Base-by-base conservation (phyloP, 2,888 invertebrate genomes). In the Oxytorus armatus region DNA sequence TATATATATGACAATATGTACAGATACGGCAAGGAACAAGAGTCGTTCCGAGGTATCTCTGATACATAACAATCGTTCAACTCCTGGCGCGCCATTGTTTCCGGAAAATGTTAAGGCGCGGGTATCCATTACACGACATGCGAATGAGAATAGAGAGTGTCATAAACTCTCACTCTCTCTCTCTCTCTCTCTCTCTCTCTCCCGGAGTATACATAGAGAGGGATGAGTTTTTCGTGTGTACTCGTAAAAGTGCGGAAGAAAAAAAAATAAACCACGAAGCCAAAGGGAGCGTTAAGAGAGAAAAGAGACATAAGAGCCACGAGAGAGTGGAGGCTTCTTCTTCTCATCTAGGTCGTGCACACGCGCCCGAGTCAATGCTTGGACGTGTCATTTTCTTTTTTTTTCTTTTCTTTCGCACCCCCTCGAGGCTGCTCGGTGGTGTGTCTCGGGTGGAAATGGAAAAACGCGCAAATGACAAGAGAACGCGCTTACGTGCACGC, bases 331-430 rank as follows among this genome's bases (percentile, higher is more conserved):
- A 69, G 51, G 74, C 51, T 51, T 16, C 39, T 73, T 42, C 25
- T 25, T 23, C n/a, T 5, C 59, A 73, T 73, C 51, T 73, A 73
- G 53, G 72, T 73, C 72, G 25, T 42, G 21, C 72, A 39, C n/a
- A n/a, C n/a, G n/a, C 51, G 39, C 39, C 42, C 72, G n/a, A 73
- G 72, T 63, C 72, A 63, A 61, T 73, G 51, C 25, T n/a, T n/a
- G n/a, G 63, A 73, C 25, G 42, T 51, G 36, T 73, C 61, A 68
- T 68, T 74, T 61, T 16, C 5, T 59, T 51, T 65, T 39, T 39
- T 23, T 36, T 25, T 36, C 33, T 7, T 39, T 36, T 36, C n/a
- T 36, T 47, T 29, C 25, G 5, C 44, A n/a, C 18, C 10, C 53
- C 36, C 29, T 63, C 42, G 39, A 53, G 53, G 53, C 53, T 36